These are phyloP conservation scores for Percopsis transmontana DNA, from an alignment of 2,113 vertebrate genomes.

Conservation along the genomic window DNA sequence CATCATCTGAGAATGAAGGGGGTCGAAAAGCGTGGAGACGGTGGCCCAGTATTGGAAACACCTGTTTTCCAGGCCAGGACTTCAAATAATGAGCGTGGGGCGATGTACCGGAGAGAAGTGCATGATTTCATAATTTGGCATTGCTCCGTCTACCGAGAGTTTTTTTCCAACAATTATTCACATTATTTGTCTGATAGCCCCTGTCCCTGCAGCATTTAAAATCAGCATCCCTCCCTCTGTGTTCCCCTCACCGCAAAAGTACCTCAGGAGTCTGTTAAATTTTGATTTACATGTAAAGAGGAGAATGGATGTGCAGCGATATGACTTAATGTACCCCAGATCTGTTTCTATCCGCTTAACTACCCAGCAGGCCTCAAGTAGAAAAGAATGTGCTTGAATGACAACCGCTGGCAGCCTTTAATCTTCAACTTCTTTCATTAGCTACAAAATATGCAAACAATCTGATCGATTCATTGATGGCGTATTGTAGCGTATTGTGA, in stretches of 20 bases:
- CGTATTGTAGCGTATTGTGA: slow-evolving; percentile 13
- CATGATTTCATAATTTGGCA: slow-evolving; percentile 80
- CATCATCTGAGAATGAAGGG: slow-evolving; percentile 65
- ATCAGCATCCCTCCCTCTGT: slow-evolving; percentile 1
- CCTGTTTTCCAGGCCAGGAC: slow-evolving; percentile 75
- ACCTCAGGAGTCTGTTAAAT: slow-evolving; percentile 41
- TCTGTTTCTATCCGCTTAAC: slow-evolving; percentile 42
- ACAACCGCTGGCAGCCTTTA: slow-evolving; percentile 36
- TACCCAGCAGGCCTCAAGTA: slow-evolving; percentile 54
- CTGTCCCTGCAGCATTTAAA: slow-evolving; percentile 45
- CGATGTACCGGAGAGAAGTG: slow-evolving; percentile 56
- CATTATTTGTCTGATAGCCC: slow-evolving; percentile 61
- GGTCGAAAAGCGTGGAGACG: slow-evolving; percentile 58
- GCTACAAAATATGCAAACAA: slow-evolving; percentile 44
- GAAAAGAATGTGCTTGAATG: slow-evolving; percentile 50
- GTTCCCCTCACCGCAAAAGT: slow-evolving; percentile 21
- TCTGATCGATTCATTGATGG: slow-evolving; percentile 48
- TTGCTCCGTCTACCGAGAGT: slow-evolving; percentile 65
- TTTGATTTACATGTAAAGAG: slow-evolving; percentile 32
- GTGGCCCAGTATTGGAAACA: slow-evolving; percentile 75
- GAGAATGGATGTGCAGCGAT: slow-evolving; percentile 13
- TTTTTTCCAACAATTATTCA: slow-evolving; percentile 75
- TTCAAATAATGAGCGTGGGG: slow-evolving; percentile 72
- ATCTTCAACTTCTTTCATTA: slow-evolving; percentile 44
- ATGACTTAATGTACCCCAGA: slow-evolving; percentile 49